Evolutionary conservation across 2,113 vertebrate species (phyloP).

Genomic region (Helogale parvula): DNA sequence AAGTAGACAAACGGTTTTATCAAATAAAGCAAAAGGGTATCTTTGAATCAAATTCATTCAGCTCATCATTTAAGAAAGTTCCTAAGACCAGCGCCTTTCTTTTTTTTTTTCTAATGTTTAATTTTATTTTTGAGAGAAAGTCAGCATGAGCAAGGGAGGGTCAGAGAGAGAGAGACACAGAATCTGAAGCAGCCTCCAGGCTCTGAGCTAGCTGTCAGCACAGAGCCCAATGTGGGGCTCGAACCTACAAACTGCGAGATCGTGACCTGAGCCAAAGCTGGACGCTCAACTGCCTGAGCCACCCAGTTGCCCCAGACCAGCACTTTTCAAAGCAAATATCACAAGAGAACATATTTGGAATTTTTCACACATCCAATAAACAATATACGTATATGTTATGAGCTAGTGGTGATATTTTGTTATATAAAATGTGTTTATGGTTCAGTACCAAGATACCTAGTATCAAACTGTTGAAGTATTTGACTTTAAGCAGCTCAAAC

Average conservation of each 20-base stretch:
- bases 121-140: too few relatives aligned
- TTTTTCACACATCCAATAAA: background rate
- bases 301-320: background rate
- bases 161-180: too few relatives aligned
- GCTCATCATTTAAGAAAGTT: background rate
- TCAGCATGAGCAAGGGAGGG: too few relatives aligned
- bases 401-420: background rate
- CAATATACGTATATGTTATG: background rate
- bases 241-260: too few relatives aligned
- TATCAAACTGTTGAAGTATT: background rate
- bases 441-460: background rate
- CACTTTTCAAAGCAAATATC: background rate
- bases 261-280: too few relatives aligned
- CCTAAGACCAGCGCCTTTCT: background rate
- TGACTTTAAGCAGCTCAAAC: background rate
- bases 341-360: background rate
- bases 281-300: too few relatives aligned
- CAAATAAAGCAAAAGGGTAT: background rate
- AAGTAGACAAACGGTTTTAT: background rate
- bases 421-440: background rate
- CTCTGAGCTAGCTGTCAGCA: too few relatives aligned
- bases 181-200: too few relatives aligned
- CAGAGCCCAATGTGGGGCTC: too few relatives aligned
- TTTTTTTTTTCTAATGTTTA: too few relatives aligned
- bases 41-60: background rate